A percentile compares a stretch with the other conserved stretches of the same genome.
These are phyloP conservation scores for Gastrophryne carolinensis DNA, from an alignment of 2,797 vertebrate genomes.

Conservation along the genomic window DNA sequence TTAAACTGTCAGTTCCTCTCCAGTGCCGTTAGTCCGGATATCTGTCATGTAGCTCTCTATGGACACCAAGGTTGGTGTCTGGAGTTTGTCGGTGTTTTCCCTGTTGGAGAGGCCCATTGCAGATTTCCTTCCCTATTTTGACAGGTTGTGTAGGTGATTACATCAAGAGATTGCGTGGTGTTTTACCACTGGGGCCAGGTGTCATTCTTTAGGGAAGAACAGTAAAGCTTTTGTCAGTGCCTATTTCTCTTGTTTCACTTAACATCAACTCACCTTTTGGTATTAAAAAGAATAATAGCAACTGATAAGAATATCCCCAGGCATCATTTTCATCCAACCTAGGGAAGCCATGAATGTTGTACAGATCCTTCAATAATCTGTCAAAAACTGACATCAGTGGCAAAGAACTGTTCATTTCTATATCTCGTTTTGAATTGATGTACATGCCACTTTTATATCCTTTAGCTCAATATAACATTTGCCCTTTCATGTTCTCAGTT, in stretches of 20 bases:
- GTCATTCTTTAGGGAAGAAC: constrained; percentile 55
- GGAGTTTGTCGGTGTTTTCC: constrained; percentile 52
- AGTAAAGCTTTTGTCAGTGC: constrained; percentile 43
- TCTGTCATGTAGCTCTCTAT: constrained; percentile 52
- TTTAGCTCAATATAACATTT: constrained; percentile 68
- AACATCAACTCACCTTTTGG: constrained; percentile 59
- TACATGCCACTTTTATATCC: constrained; percentile 62
- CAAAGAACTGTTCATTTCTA: constrained; percentile 61
- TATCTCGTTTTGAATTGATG: constrained; percentile 68
- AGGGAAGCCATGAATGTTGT: constrained; percentile 49
- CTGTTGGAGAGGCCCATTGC: constrained; percentile 39
- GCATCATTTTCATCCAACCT: constrained; percentile 49
- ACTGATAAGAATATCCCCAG: constrained; percentile 56
- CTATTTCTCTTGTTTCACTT: constrained; percentile 54
- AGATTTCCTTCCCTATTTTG: constrained; percentile 44
- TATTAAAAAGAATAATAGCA: constrained; percentile 58
- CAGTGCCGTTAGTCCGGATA: constrained; percentile 30
- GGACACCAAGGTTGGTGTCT: constrained; percentile 43
- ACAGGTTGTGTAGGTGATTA: constrained; percentile 54
- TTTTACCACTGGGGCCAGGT: constrained; percentile 50
- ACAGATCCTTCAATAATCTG: constrained; percentile 65
- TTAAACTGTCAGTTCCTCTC: constrained; percentile 28
- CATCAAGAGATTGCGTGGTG: constrained; percentile 41
- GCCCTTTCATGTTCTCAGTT: constrained; percentile 73
- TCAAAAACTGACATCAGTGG: constrained; percentile 59